Evolutionary conservation across 1,140 invertebrate genomes (phyloP), one percentile per base, ranked within the genome.

Genomic region (Drosophila paulistorum): DNA sequence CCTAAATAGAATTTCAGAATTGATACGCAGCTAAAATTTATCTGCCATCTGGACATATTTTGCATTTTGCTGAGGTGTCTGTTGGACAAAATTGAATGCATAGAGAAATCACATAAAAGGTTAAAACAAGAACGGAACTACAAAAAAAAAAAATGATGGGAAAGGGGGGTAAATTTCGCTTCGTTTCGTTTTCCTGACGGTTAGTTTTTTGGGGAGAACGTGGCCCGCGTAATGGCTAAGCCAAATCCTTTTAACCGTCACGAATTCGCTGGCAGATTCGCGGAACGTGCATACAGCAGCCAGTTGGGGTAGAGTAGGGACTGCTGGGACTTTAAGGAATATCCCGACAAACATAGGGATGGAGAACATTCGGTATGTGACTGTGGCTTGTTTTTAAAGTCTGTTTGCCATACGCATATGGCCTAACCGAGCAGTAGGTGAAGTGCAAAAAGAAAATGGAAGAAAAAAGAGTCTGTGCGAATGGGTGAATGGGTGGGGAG

Each of bases 191-290:
- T 76, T 68, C 62, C 79, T 72, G 58, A 64, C 17, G 64, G 72
- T 37, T 51, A 51, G n/a, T 20, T 51, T 51, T 51, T 73, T 62
- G 67, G 35, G 11, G 30, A 7, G 14, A 60, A 17, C 14, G 59
- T 39, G 83, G 63, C 75, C 57, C 51, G 48, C 51, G 68, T 82
- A 83, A 83, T 79, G 75, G 80, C 76, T 86, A 63, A 82, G 83
- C 69, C 58, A 73, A 73, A 87, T 84, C 84, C 59, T 83, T 64
- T 87, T 83, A 68, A 57, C 77, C 68, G 81, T 87, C 83, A 89
- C 79, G 84, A 77, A 83, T 78, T 89, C 70, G 62, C 64, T 65
- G 65, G 65, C 83, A 80, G 80, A 83, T 83, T 77, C 77, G 54
- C 59, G 69, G 64, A 71, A 87, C 84, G 83, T 87, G 84, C 79